phyloP scores from a whole-genome alignment of 2,888 invertebrate genomes.

The Prenolepis imparis region DNA sequence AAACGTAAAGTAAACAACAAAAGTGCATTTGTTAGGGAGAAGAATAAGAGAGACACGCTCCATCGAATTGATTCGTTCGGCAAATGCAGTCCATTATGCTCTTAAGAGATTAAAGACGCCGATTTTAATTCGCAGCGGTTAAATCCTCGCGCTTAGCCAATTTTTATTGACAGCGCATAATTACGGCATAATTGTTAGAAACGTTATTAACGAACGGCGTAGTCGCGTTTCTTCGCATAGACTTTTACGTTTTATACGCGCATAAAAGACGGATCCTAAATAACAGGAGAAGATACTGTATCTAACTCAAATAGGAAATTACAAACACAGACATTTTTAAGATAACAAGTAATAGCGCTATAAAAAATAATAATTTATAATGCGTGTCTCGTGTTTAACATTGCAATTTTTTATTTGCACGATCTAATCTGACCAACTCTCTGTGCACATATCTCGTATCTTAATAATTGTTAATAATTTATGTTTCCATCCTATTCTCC shows the following conservation, averaged over 20 bases:
- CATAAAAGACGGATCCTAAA: background rate
- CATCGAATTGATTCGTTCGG: background rate
- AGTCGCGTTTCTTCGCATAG: background rate
- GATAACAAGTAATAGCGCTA: constrained; percentile 10
- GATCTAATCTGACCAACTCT: background rate
- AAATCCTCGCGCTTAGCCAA: background rate
- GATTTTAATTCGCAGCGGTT: background rate
- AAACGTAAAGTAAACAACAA: background rate
- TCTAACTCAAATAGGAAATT: constrained; percentile 35
- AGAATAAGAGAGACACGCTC: background rate
- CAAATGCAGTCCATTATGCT: constrained; percentile 7
- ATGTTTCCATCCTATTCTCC: background rate
- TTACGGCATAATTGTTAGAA: background rate
- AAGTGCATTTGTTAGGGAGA: background rate
- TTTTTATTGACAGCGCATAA: background rate
- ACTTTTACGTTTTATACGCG: background rate
- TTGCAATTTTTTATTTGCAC: constrained; percentile 2
- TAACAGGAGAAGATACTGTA: constrained; percentile 8
- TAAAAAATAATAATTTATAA: constrained; percentile 22
- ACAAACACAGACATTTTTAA: constrained; percentile 7
- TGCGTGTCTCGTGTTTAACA: background rate
- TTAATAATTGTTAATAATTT: constrained; percentile 1
- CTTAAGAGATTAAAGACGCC: background rate
- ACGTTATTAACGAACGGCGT: background rate
- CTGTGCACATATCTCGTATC: background rate